A percentile compares a stretch with the other conserved stretches of the same genome.
These are phyloP conservation scores for Stomorhina lunata DNA, from an alignment of 2,888 invertebrate genomes.

Conservation along the genomic window DNA sequence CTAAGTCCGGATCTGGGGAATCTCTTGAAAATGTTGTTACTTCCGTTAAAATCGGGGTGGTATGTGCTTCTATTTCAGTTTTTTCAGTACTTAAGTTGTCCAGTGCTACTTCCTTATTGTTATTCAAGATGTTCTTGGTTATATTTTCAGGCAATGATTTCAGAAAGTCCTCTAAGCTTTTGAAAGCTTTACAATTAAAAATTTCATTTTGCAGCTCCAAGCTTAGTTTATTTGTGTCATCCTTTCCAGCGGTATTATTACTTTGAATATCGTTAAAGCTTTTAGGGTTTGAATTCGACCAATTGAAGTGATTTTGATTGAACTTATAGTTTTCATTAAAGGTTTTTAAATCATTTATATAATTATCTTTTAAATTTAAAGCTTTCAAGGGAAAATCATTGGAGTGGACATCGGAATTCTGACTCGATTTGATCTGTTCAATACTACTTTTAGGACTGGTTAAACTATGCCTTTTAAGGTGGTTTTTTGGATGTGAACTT, in stretches of 20 bases:
- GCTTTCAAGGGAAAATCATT: neutral
- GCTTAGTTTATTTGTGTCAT: conserved; percentile 16
- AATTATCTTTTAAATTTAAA: neutral
- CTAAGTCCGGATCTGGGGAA: neutral
- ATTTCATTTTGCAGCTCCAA: conserved; percentile 64
- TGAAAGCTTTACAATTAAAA: conserved; percentile 66
- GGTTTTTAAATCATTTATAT: neutral
- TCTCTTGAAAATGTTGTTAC: neutral
- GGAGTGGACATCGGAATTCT: rapidly evolving
- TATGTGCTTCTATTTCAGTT: neutral
- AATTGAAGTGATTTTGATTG: conserved; percentile 6
- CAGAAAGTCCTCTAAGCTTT: conserved; percentile 67
- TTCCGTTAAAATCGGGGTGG: neutral
- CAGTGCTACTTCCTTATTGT: neutral
- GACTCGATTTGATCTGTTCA: neutral
- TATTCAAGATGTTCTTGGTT: neutral
- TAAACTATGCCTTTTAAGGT: neutral
- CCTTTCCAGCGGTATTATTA: neutral
- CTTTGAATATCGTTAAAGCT: neutral
- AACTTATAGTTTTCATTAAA: conserved; percentile 40
- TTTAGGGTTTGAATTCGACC: neutral
- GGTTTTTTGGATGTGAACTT: neutral
- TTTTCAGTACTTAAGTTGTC: neutral
- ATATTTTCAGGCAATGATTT: conserved; percentile 51
- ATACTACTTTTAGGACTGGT: neutral